Base-by-base conservation (phyloP, 2,113 vertebrate species). In the Plecturocebus donacophilus region DNA sequence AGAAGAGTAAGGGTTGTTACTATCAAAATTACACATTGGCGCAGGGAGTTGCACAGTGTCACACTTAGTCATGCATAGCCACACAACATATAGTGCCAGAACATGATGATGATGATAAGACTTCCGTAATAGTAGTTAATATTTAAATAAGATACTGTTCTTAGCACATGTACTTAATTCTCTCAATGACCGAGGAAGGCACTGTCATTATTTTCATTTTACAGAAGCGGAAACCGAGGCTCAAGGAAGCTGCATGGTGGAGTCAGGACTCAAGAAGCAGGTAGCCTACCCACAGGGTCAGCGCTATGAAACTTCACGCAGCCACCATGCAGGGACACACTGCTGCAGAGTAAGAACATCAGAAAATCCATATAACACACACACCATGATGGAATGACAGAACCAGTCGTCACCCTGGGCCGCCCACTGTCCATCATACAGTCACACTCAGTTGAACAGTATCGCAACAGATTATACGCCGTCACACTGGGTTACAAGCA, bases 171-270 rank as follows among this genome's bases (percentile, higher is more conserved):
- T 90, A 52, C 52, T 96, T 93, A 96, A 91, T 42, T 42, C 42
- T 49, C 32, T 45, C 58, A 45, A 40, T 49, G 86, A 27, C 68
- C 12, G 73, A 86, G 68, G 81, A 94, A 88, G 68, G n/a, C 73
- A 75, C n/a, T 42, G 17, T 95, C 82, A 95, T 95, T 94, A 94
- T 30, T 49, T 42, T 56, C 94, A 88, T 92, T 94, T 96, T 96
- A 96, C 49, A 84, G 87, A 88, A 76, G 90, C 92, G 73, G 94
- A 97, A 92, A 89, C 3, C 11, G 64, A 97, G 95, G 75, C 6
- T 73, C 71, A 27, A 87, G 97, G 97, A 97, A 94, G 87, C 58
- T 87, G 16, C n/a, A 30, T 2, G 0, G 38, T 17, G 1, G 94
- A 95, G 80, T 93, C 40, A 64, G 95, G 90, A 95, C 95, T 97